Base-by-base conservation (phyloP, 2,113 vertebrate species). In the Pipa parva region DNA sequence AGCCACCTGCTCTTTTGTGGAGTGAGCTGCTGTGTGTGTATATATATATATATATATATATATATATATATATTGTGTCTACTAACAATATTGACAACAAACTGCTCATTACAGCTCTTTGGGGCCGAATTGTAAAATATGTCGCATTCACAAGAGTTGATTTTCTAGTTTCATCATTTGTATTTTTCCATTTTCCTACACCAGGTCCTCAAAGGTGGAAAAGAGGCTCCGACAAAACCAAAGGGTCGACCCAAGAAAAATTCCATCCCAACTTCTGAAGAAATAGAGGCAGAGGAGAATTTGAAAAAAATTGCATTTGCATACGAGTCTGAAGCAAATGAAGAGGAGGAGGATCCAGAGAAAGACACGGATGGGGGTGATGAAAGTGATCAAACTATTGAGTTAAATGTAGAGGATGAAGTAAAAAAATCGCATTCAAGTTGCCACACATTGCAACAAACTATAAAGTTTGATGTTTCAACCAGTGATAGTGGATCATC, bases 211-310 rank as follows among this genome's bases (percentile, higher is more conserved):
- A 98, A 99, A 85, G 97, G 97, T 72, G 97, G 97, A 46, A 94
- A 98, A 18, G 96, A 99, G 80, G 96, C 97, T 28, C 97, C 97
- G 13, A 99, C 96, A 0, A 99, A 99, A 75, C 97, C 97, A 78
- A 99, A 99, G 84, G 97, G 97, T 12, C 86, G 97, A 42, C 97
- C 97, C 20, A 98, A 98, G 85, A 99, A 99, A 80, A 99, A 99
- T 82, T 99, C 97, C 59, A 99, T 99, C 74, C 97, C 97, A 75
- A 93, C 92, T 4, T 97, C 93, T 0, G 97, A 99, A 80, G 95
- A 99, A 72, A 97, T 99, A 0, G 97, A 98, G 82, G 97, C 97
- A 0, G 93, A 98, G 71, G 97, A 99, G 79, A 89, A 89, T 25
- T 74, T 95, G 68, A 73, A 92, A 77, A 89, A 80, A 74, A 74